Evolutionary conservation across 2,797 vertebrate genomes (phyloP).

Genomic region (Gallinago solitaria): DNA sequence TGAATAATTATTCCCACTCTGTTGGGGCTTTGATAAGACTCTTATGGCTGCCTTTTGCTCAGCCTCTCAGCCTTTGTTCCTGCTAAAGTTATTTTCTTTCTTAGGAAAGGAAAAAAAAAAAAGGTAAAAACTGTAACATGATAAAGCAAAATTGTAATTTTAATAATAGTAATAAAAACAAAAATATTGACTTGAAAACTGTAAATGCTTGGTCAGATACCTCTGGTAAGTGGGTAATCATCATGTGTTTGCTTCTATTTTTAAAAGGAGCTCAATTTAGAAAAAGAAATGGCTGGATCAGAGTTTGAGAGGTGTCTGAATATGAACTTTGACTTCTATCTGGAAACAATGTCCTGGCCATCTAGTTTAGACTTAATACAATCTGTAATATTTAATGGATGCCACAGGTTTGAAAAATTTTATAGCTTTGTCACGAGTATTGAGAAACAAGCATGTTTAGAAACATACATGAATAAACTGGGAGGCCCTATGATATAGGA

Average conservation of each 20-base stretch:
- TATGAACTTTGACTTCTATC: background rate
- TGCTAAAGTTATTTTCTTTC: slow-evolving; percentile 60
- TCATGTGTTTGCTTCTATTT: background rate
- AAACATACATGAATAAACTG: background rate
- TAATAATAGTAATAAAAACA: background rate
- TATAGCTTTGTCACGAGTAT: rapidly evolving
- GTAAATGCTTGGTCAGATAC: background rate
- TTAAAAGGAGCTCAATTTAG: background rate
- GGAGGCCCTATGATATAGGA: background rate
- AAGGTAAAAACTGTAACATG: background rate
- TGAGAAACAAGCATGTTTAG: background rate
- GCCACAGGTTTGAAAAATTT: background rate
- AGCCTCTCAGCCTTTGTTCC: slow-evolving; percentile 71
- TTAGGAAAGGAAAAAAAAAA: background rate
- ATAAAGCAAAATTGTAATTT: background rate
- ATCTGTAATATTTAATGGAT: background rate
- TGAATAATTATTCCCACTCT: slow-evolving; percentile 72
- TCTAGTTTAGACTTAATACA: rapidly evolving
- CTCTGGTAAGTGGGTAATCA: background rate
- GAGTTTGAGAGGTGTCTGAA: background rate
- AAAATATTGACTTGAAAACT: slow-evolving; percentile 7
- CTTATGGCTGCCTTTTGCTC: slow-evolving; percentile 71
- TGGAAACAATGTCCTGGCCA: background rate
- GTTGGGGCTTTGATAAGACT: slow-evolving; percentile 70
- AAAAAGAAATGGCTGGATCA: background rate